These are phyloP conservation scores for Stigmatopora argus DNA, from an alignment of 2,113 vertebrate genomes.

Conservation along the genomic window DNA sequence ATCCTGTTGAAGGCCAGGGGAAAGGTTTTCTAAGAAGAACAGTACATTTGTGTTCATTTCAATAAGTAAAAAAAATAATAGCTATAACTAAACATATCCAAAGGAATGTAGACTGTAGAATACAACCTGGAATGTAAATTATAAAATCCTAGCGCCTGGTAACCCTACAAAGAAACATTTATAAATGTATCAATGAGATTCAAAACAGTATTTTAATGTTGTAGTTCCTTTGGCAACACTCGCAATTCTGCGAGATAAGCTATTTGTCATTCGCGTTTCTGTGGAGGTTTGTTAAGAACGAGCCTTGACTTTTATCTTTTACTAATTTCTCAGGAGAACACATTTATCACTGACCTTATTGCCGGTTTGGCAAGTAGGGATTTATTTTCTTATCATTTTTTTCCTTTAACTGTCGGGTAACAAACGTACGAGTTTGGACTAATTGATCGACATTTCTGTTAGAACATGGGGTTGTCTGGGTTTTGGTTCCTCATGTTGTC, in stretches of 20 bases:
- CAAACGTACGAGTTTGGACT: not conserved
- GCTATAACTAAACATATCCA: not conserved
- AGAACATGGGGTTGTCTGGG: too few species aligned
- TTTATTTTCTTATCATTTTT: not conserved
- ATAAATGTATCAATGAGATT: not conserved
- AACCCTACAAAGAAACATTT: not conserved
- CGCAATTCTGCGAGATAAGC: not conserved
- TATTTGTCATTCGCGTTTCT: not conserved
- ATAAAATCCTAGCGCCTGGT: not conserved
- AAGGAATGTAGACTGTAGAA: not conserved
- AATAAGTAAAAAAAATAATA: not conserved
- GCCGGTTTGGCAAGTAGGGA: not conserved
- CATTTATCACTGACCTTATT: slow-evolving; percentile 2
- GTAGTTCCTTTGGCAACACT: not conserved
- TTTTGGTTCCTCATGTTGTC: too few species aligned
- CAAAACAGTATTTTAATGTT: not conserved
- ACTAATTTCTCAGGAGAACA: slow-evolving; percentile 3
- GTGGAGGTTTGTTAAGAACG: not conserved
- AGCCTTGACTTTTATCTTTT: not conserved
- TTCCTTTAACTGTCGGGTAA: not conserved
- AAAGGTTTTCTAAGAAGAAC: not conserved
- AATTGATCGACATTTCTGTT: too few species aligned
- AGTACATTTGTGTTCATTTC: not conserved
- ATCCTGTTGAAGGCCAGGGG: not conserved
- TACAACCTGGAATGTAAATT: not conserved